These are phyloP conservation scores for Linnaemya tessellans DNA, from an alignment of 2,888 invertebrate genomes.

Conservation along the genomic window DNA sequence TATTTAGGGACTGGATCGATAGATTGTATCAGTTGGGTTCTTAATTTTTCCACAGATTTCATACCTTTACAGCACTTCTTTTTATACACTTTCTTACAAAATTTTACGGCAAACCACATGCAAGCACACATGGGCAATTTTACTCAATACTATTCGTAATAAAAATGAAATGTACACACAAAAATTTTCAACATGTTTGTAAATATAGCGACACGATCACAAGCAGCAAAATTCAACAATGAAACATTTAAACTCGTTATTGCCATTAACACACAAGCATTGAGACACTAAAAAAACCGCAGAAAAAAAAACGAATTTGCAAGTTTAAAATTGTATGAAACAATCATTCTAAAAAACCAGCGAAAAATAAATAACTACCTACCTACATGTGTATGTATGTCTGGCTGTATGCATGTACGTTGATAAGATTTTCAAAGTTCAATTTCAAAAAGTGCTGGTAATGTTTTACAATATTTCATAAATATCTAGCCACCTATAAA, in stretches of 20 bases:
- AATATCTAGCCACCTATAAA: too few species aligned
- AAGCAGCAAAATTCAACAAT: constrained; percentile 40
- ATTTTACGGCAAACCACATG: constrained; percentile 42
- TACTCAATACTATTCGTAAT: constrained; percentile 50
- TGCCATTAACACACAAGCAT: constrained; percentile 72
- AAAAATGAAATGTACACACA: constrained; percentile 34
- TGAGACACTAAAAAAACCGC: constrained; percentile 55
- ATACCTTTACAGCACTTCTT: not conserved
- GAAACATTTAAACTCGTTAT: constrained; percentile 74
- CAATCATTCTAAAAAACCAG: not conserved
- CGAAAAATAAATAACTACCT: not conserved
- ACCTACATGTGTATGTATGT: too few species aligned
- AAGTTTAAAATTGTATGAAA: constrained; percentile 27
- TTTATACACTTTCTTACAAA: not conserved
- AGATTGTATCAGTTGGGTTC: too few species aligned
- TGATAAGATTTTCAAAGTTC: not conserved
- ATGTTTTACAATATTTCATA: too few species aligned
- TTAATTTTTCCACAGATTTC: not conserved
- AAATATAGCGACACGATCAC: constrained; percentile 74
- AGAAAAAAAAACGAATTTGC: constrained; percentile 20
- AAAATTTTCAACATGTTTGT: constrained; percentile 76
- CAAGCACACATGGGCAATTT: constrained; percentile 48
- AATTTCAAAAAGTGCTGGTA: not conserved
- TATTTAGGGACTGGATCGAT: too few species aligned
- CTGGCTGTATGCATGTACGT: not conserved